Evolutionary conservation across 2,797 vertebrate species (phyloP), one percentile per base, ranked within the genome.

Genomic region (Notolepis coatsorum): DNA sequence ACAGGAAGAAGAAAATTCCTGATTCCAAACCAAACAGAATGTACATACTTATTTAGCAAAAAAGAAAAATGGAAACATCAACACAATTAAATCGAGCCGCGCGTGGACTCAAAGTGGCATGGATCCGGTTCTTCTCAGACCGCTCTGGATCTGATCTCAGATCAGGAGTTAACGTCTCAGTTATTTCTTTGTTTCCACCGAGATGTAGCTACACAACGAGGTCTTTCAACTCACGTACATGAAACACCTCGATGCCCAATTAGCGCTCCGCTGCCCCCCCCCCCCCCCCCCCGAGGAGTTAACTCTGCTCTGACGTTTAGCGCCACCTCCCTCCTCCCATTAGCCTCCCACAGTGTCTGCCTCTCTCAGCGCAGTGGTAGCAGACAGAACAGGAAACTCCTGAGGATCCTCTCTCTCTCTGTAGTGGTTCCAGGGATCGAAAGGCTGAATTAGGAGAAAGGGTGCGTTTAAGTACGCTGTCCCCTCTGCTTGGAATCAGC

Each of bases 211-310:
- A 31, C 28, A 28, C 35, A 23, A 23, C 37, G 23, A 25, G 31
- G 6, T 30, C 17, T 18, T 27, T 17, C 35, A 30, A 24, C 18
- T 27, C 28, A 21, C 52, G 10, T 33, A 25, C 24, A 41, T 35
- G 17, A 18, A 28, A 17, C 17, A 50, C 20, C 24, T 39, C 25
- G 18, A 21, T 7, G 15, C 23, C 54, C 50, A 48, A 53, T 71
- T 71, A 53, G n/a, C 33, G 31, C 21, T 46, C 25, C 25, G 23
- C 5, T 28, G 30, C 27, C 17, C n/a, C n/a, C n/a, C n/a, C n/a
- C n/a, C n/a, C n/a, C n/a, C n/a, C n/a, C n/a, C n/a, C n/a, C 46
- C 42, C 25, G 53, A 47, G 30, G 21, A 33, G 39, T 31, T 39
- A 20, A 56, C 55, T 45, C 15, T 10, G 30, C 21, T 21, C 60